These are phyloP conservation scores for Hippocampus zosterae DNA, from an alignment of 2,113 vertebrate genomes.

Conservation along the genomic window DNA sequence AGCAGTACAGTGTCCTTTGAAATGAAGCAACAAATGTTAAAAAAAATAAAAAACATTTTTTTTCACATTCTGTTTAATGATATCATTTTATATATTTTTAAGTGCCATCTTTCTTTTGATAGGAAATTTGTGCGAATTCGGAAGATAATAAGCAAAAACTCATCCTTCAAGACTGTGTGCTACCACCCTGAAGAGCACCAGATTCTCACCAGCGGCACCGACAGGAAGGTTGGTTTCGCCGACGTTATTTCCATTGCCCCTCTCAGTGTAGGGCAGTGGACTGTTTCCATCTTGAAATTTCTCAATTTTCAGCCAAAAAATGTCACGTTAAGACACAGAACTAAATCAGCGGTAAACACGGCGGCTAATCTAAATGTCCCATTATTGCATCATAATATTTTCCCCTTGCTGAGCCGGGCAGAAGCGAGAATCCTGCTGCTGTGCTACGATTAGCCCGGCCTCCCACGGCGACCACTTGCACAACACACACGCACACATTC, in stretches of 20 bases:
- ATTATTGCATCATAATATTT: constrained; percentile 37
- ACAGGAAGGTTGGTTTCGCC: constrained; percentile 75
- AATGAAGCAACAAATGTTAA: too few species aligned
- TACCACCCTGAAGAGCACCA: constrained; percentile 88
- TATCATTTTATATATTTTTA: too few species aligned
- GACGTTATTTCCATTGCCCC: neutral
- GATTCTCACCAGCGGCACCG: constrained; percentile 82
- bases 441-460: constrained; percentile 14
- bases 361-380: constrained; percentile 11
- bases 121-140: constrained; percentile 81
- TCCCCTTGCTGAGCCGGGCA: constrained; percentile 11
- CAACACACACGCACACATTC: constrained; percentile 9
- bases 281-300: too few species aligned
- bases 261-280: neutral
- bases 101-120: neutral
- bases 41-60: too few species aligned
- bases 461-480: constrained; percentile 14
- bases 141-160: constrained; percentile 77
- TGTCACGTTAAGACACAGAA: neutral
- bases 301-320: neutral
- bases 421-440: constrained; percentile 14
- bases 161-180: constrained; percentile 79
- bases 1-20: too few species aligned
- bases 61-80: too few species aligned
- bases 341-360: constrained; percentile 4